Conservation (phyloP, 2,797 vertebrate genomes). For the Huso huso region DNA sequence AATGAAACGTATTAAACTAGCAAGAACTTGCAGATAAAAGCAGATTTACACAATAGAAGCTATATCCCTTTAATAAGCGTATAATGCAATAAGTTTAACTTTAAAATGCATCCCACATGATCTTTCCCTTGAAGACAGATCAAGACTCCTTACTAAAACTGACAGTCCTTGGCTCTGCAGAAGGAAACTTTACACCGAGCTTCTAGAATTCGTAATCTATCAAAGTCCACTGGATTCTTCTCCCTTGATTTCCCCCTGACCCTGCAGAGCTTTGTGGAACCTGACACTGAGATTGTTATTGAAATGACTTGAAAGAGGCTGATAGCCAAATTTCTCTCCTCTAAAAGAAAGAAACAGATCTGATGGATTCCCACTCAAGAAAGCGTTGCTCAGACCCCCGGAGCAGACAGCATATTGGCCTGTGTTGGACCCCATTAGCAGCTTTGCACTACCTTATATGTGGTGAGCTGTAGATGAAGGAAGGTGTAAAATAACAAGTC, state of each 20-base stretch:
- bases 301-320: constrained; percentile 40
- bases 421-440: constrained; percentile 39
- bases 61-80: constrained; percentile 22
- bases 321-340: constrained; percentile 38
- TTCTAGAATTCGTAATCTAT: constrained; percentile 26
- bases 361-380: constrained; percentile 46
- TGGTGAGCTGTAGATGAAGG: constrained; percentile 10
- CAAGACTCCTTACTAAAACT: constrained; percentile 35
- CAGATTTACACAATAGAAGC: constrained; percentile 23
- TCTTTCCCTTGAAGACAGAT: constrained; percentile 34
- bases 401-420: constrained; percentile 55
- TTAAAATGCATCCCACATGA: constrained; percentile 19
- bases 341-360: constrained; percentile 62
- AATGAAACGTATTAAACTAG: no score
- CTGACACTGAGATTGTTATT: constrained; percentile 54
- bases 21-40: constrained; percentile 22
- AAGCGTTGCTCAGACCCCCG: constrained; percentile 42
- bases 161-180: constrained; percentile 48
- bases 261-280: constrained; percentile 38
- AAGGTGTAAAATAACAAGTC: background rate
- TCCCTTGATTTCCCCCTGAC: constrained; percentile 45
- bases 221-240: constrained; percentile 28
- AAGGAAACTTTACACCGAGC: constrained; percentile 49
- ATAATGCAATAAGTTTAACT: no score
- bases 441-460: constrained; percentile 21